A percentile compares a stretch with the other conserved stretches of the same genome.
These are phyloP conservation scores for Escarpia spicata DNA, from an alignment of 2,888 invertebrate species.

Conservation along the genomic window DNA sequence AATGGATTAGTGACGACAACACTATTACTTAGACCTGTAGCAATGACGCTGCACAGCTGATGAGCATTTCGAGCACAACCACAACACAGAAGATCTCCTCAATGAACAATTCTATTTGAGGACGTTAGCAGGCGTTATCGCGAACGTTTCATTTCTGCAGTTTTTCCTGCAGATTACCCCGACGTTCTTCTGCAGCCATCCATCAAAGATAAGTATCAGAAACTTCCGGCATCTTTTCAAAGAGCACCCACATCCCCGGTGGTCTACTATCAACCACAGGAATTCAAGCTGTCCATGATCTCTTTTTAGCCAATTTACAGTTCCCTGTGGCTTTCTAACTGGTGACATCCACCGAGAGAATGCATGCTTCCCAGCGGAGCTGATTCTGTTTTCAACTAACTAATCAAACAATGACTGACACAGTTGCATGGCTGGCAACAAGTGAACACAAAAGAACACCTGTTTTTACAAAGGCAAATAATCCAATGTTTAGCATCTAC, in stretches of 20 bases:
- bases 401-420: background rate
- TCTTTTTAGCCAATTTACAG: background rate
- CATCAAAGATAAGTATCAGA: background rate
- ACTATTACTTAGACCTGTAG: background rate
- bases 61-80: background rate
- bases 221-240: background rate
- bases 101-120: background rate
- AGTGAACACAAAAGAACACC: background rate
- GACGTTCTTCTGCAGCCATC: background rate
- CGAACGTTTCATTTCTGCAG: conserved; percentile 2
- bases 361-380: background rate
- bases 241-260: background rate
- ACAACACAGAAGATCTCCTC: background rate
- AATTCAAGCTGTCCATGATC: background rate
- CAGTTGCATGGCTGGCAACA: background rate
- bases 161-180: background rate
- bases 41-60: background rate
- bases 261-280: background rate
- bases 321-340: background rate
- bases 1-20: background rate
- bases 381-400: background rate
- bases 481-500: background rate
- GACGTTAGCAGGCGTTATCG: background rate
- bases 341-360: background rate
- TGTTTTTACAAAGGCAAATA: background rate